Conservation (phyloP, 1,140 invertebrate species). For the Colletes latitarsis region DNA sequence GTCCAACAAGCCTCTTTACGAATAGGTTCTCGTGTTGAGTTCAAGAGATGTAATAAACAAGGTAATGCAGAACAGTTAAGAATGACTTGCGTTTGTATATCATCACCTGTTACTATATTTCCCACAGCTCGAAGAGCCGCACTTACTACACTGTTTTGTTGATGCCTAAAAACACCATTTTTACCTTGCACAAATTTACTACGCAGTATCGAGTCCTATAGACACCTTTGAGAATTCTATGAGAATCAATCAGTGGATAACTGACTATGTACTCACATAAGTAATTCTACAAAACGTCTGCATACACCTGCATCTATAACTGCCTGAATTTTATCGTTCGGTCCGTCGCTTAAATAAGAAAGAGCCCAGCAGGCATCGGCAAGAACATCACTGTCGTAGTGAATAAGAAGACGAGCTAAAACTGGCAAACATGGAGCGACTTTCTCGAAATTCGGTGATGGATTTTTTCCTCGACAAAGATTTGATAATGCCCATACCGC, state of each 20-base stretch:
- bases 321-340: conserved; percentile 98
- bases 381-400: conserved; percentile 94
- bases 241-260: too few relatives aligned
- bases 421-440: conserved; percentile 92
- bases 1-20: conserved; percentile 99
- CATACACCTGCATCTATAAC: conserved; percentile 98
- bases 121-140: conserved; percentile 97
- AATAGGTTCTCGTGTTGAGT: conserved; percentile 91
- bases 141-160: conserved; percentile 95
- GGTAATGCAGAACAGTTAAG: conserved; percentile 95
- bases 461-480: conserved; percentile 97
- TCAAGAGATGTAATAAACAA: conserved; percentile 91
- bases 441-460: conserved; percentile 95
- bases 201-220: too few relatives aligned
- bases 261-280: conserved; percentile 86
- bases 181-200: too few relatives aligned
- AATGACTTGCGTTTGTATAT: conserved; percentile 97
- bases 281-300: conserved; percentile 94
- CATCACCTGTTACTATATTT: conserved; percentile 99
- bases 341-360: conserved; percentile 97
- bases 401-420: conserved; percentile 92
- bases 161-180: conserved; percentile 85
- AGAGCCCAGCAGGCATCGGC: conserved; percentile 94
- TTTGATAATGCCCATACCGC: conserved; percentile 99
- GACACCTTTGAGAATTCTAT: too few relatives aligned